Conservation (phyloP, 2,888 invertebrate species). For the Barypeithes pellucidus region DNA sequence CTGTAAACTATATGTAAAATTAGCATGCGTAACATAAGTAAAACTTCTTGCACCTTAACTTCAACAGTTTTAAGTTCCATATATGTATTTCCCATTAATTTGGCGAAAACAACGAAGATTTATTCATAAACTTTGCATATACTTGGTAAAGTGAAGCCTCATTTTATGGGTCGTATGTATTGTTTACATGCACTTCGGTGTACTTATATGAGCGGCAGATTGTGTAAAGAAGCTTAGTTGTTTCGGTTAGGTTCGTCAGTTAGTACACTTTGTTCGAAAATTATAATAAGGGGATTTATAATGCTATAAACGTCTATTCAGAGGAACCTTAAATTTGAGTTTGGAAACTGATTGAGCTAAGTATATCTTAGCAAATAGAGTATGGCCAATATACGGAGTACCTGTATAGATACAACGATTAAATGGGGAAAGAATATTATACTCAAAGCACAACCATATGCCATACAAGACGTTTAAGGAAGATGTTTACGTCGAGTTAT, state of each 20-base stretch:
- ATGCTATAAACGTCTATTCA: not conserved
- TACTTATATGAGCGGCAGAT: slow-evolving; percentile 2
- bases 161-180: slow-evolving; percentile 32
- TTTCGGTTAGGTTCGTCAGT: slow-evolving; percentile 3
- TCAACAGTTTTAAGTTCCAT: not conserved
- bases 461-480: no score
- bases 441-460: no score
- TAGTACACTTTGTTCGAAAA: not conserved
- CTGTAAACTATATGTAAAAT: not conserved
- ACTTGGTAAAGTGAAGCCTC: slow-evolving; percentile 34
- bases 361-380: no score
- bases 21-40: not conserved
- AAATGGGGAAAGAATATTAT: no score
- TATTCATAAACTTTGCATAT: slow-evolving; percentile 35
- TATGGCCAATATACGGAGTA: no score
- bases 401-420: no score
- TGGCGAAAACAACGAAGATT: slow-evolving; percentile 27
- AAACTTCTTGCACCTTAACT: slow-evolving; percentile 7
- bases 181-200: slow-evolving; percentile 16
- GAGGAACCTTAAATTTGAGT: not conserved
- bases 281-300: slow-evolving; percentile 7
- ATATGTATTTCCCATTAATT: slow-evolving; percentile 9
- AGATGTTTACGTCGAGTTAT: no score
- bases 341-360: not conserved
- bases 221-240: slow-evolving; percentile 20